phyloP scores from a whole-genome alignment of 2,888 invertebrate genomes.

The Cerceris ruficornis region DNA sequence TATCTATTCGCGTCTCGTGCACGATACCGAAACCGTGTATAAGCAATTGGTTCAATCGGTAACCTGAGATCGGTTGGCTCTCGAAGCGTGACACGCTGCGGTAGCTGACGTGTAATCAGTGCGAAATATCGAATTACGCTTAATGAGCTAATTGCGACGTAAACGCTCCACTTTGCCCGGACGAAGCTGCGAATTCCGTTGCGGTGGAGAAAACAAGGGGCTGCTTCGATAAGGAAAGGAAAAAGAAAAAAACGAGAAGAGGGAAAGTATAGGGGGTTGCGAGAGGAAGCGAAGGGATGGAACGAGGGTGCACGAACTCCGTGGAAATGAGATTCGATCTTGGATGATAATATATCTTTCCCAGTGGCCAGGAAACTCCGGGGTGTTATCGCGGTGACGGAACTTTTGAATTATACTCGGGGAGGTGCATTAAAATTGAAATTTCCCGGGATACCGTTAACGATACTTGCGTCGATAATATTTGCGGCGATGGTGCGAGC shows the following conservation, averaged over 20 bases:
- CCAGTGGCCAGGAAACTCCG: not conserved
- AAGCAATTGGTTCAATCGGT: constrained; percentile 8
- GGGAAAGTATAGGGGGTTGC: not conserved
- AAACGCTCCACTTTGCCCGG: not conserved
- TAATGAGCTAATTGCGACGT: constrained; percentile 49
- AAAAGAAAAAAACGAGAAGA: no score
- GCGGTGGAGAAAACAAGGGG: not conserved
- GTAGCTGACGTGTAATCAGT: constrained; percentile 14
- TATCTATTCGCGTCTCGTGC: not conserved
- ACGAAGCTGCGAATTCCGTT: constrained; percentile 6
- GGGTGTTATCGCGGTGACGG: not conserved
- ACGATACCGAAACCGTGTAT: not conserved
- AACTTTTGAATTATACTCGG: not conserved
- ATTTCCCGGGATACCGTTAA: no score
- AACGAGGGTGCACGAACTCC: constrained; percentile 2
- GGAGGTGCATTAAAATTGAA: not conserved
- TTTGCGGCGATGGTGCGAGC: no score
- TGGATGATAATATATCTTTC: not conserved
- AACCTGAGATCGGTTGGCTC: constrained; percentile 6
- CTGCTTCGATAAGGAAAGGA: no score
- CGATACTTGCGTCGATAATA: no score
- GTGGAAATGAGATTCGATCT: constrained; percentile 14
- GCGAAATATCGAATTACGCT: constrained; percentile 48
- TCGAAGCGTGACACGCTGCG: constrained; percentile 8
- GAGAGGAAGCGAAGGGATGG: not conserved